phyloP scores from a whole-genome alignment of 2,113 vertebrate genomes.

The Tetrax tetrax region DNA sequence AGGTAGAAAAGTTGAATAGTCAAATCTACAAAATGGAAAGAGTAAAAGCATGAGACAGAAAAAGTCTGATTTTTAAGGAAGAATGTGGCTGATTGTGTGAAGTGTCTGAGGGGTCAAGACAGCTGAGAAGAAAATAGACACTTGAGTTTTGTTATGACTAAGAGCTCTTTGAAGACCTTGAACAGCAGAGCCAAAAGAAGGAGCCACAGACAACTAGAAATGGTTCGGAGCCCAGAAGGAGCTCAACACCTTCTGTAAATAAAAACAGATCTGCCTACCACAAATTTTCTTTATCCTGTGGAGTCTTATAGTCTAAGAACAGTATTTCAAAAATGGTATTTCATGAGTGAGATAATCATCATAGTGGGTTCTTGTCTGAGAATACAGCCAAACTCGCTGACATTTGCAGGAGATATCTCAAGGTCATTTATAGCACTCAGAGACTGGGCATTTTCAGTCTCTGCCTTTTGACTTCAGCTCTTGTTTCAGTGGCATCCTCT shows the following conservation, averaged over 20 bases:
- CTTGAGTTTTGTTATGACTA: not conserved
- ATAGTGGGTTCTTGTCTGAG: not conserved
- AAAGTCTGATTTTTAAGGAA: not conserved
- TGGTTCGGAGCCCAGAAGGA: not conserved
- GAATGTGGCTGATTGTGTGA: not conserved
- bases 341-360: not conserved
- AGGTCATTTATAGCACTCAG: slow-evolving; percentile 24
- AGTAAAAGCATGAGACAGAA: not conserved
- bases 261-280: not conserved
- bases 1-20: not conserved
- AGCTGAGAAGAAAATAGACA: not conserved
- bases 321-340: not conserved
- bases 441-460: not conserved
- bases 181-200: not conserved
- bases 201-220: not conserved
- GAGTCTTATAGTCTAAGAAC: not conserved
- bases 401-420: not conserved
- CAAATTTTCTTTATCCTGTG: not conserved
- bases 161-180: not conserved
- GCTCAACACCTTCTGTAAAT: not conserved
- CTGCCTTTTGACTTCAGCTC: slow-evolving; percentile 39
- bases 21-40: not conserved
- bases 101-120: not conserved
- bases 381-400: not conserved
- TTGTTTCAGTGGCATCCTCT: not conserved